A percentile compares a stretch with the other conserved stretches of the same genome.
phyloP scores from a whole-genome alignment of 1,140 invertebrate genomes.

The Diachasmimorpha longicaudata region DNA sequence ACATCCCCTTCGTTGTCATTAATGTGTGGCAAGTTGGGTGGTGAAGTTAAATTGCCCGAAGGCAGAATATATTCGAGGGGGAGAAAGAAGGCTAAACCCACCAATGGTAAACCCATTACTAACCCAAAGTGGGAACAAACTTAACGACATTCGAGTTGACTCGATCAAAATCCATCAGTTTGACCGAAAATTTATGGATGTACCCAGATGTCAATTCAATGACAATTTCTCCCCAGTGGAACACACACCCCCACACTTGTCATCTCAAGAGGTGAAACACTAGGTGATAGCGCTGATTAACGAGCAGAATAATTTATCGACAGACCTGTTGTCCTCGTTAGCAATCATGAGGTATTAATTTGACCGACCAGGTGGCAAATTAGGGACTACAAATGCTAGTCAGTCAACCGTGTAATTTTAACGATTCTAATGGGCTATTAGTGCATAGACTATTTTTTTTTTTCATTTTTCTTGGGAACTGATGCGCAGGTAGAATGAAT shows the following conservation, averaged over 20 bases:
- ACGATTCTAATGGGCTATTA: conserved; percentile 27
- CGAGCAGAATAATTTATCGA: background rate
- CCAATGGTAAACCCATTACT: background rate
- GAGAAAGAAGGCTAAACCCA: background rate
- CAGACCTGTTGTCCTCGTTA: background rate
- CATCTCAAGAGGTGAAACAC: background rate
- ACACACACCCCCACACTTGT: background rate
- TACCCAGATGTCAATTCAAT: background rate
- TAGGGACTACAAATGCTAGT: conserved; percentile 3
- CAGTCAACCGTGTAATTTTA: background rate
- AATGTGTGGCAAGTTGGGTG: conserved; percentile 25
- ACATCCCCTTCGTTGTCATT: background rate
- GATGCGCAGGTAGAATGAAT: background rate
- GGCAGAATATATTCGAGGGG: conserved; percentile 3
- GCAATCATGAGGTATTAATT: background rate
- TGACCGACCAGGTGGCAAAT: background rate
- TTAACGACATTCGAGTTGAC: background rate
- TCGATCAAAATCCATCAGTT: background rate
- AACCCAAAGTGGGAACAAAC: background rate
- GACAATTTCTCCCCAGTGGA: background rate
- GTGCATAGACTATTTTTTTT: background rate
- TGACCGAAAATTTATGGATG: background rate
- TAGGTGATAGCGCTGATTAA: background rate
- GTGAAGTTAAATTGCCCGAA: conserved; percentile 49
- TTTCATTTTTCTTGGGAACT: background rate